Conservation (phyloP, 1,140 invertebrate genomes). For the Saccostrea cuccullata region DNA sequence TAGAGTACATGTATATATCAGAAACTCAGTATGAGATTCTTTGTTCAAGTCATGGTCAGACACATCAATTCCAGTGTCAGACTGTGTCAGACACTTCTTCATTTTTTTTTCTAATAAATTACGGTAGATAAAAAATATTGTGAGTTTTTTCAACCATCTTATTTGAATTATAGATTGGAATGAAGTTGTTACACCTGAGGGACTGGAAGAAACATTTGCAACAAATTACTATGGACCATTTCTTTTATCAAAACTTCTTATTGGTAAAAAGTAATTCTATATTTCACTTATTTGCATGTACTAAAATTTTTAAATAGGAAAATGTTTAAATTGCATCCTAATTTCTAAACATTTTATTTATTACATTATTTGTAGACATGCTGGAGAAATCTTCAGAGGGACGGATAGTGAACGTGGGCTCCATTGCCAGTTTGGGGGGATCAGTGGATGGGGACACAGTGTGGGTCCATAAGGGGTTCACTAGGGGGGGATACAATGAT, state of each 20-base stretch:
- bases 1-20: not conserved
- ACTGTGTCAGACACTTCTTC: not conserved
- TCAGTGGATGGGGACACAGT: conserved; percentile 87
- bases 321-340: too few species aligned
- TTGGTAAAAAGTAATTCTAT: conserved; percentile 80
- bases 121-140: not conserved
- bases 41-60: not conserved
- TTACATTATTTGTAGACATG: conserved; percentile 81
- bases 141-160: too few species aligned
- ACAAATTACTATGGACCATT: conserved; percentile 95
- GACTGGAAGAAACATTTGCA: conserved; percentile 91
- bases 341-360: too few species aligned
- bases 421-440: conserved; percentile 80
- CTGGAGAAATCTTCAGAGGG: conserved; percentile 83
- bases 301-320: too few species aligned
- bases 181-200: conserved; percentile 83
- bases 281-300: too few species aligned
- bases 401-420: conserved; percentile 82
- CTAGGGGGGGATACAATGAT: conserved; percentile 87
- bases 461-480: conserved; percentile 83
- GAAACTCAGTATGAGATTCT: not conserved
- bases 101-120: not conserved
- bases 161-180: conserved; percentile 52
- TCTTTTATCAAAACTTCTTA: conserved; percentile 85
- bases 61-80: not conserved